phyloP scores from a whole-genome alignment of 2,888 invertebrate species.

The Andrena marginata region DNA sequence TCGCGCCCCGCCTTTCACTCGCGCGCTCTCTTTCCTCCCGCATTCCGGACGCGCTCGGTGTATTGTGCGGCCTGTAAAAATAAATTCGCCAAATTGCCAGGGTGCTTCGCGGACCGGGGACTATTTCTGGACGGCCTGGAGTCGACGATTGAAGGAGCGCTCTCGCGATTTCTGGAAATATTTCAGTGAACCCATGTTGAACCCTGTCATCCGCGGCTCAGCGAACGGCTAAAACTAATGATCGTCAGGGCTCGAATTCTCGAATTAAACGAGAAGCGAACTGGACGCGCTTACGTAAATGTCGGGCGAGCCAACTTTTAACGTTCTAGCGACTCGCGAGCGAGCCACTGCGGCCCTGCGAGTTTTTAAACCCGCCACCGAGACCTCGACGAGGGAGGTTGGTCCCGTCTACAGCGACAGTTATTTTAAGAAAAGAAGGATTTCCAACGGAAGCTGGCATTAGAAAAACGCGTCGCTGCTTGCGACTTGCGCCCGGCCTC shows the following conservation, averaged over 20 bases:
- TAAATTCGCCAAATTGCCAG: neutral
- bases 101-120: constrained; percentile 10
- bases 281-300: constrained; percentile 52
- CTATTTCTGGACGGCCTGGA: constrained; percentile 34
- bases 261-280: constrained; percentile 36
- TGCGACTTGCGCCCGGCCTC: too few species aligned
- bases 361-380: constrained; percentile 45
- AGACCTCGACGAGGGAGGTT: constrained; percentile 39
- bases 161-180: constrained; percentile 37
- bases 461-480: neutral
- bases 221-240: constrained; percentile 33
- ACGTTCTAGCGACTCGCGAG: constrained; percentile 1
- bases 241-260: constrained; percentile 18
- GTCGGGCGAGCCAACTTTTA: constrained; percentile 45
- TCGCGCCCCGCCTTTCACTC: neutral
- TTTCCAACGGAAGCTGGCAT: constrained; percentile 11
- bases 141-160: neutral
- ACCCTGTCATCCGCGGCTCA: constrained; percentile 37
- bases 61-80: constrained; percentile 38
- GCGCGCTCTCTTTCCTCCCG: neutral
- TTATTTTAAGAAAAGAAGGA: constrained; percentile 32
- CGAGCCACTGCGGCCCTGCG: constrained; percentile 18
- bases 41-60: constrained; percentile 31
- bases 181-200: constrained; percentile 32
- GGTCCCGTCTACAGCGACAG: constrained; percentile 11